Conservation (phyloP, 2,888 invertebrate species). For the Nomada ruficornis region DNA sequence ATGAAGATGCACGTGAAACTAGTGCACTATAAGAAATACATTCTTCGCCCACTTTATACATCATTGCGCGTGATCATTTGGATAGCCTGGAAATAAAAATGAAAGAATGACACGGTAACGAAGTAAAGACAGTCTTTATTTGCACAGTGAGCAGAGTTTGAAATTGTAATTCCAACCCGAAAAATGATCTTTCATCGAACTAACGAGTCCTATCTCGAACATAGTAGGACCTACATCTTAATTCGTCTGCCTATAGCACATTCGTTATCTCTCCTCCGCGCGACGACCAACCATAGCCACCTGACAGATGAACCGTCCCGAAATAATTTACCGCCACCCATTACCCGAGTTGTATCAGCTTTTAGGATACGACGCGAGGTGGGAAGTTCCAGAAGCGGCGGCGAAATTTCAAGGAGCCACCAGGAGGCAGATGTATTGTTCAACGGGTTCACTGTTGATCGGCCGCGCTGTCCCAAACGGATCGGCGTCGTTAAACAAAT, state of each 20-base stretch:
- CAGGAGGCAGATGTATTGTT: constrained; percentile 15
- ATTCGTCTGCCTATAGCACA: background rate
- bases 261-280: background rate
- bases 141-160: too few relatives aligned
- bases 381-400: constrained; percentile 20
- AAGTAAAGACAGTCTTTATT: too few relatives aligned
- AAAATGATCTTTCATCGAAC: too few relatives aligned
- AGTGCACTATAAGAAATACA: too few relatives aligned
- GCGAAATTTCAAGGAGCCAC: constrained; percentile 10
- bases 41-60: too few relatives aligned
- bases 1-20: too few relatives aligned
- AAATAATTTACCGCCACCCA: background rate
- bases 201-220: too few relatives aligned
- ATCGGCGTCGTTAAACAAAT: constrained; percentile 68
- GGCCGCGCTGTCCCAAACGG: constrained; percentile 36
- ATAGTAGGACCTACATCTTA: background rate
- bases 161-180: too few relatives aligned
- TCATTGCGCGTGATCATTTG: too few relatives aligned
- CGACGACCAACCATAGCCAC: background rate
- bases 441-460: constrained; percentile 29
- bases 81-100: too few relatives aligned
- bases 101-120: too few relatives aligned
- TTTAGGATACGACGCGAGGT: constrained; percentile 10
- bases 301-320: background rate
- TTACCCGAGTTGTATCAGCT: constrained; percentile 11